phyloP scores from a whole-genome alignment of 2,113 vertebrate genomes.

The Cyrtonyx montezumae region DNA sequence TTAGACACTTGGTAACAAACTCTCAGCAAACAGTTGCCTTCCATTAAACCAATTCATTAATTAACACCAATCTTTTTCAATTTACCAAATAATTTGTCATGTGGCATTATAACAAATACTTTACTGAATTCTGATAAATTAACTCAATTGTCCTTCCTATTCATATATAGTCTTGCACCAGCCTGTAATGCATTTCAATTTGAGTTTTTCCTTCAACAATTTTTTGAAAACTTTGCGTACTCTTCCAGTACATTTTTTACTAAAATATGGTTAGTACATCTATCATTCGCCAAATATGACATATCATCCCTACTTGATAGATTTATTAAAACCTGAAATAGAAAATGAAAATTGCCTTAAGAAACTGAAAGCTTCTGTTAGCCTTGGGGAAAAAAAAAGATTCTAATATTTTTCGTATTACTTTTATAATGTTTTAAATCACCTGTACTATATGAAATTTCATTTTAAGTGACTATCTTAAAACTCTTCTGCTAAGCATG shows the following conservation, averaged over 20 bases:
- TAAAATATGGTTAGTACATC: background rate
- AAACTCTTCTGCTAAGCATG: background rate
- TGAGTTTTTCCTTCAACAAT: background rate
- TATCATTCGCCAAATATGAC: background rate
- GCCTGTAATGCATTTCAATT: background rate
- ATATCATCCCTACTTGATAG: background rate
- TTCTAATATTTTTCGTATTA: background rate
- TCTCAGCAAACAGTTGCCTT: background rate
- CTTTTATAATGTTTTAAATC: background rate
- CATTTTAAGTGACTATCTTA: background rate
- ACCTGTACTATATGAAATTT: background rate
- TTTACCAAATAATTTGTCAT: background rate
- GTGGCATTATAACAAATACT: background rate
- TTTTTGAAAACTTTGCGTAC: background rate
- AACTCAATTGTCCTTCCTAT: background rate
- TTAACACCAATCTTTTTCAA: background rate
- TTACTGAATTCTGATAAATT: background rate
- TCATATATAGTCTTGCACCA: background rate
- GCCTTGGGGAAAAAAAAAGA: background rate
- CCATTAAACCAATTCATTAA: background rate
- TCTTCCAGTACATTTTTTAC: background rate
- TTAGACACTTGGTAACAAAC: background rate
- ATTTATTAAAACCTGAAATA: background rate
- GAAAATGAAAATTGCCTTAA: background rate
- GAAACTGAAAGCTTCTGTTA: background rate